A percentile compares a stretch with the other conserved stretches of the same genome.
phyloP scores from a whole-genome alignment of 1,140 invertebrate species.

The Lysiphlebus fabarum region DNA sequence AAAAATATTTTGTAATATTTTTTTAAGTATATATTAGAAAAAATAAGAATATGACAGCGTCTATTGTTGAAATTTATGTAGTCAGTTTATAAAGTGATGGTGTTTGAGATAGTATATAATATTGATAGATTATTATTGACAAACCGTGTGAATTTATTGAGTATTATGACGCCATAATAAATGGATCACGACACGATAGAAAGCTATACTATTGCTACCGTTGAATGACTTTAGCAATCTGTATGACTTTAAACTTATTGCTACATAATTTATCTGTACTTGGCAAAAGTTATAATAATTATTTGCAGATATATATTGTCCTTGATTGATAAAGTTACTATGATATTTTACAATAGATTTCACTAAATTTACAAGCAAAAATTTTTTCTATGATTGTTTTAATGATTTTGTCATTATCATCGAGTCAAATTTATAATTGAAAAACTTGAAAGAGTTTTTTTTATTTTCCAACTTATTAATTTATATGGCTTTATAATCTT shows the following conservation, averaged over 20 bases:
- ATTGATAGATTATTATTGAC: too few relatives aligned
- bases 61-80: too few relatives aligned
- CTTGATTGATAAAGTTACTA: background rate
- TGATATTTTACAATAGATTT: background rate
- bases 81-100: too few relatives aligned
- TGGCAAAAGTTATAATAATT: background rate
- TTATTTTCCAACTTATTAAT: too few relatives aligned
- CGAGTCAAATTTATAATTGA: background rate
- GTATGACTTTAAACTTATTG: background rate
- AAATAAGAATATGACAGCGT: too few relatives aligned
- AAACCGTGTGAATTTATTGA: too few relatives aligned
- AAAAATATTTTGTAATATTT: too few relatives aligned
- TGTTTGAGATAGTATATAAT: too few relatives aligned
- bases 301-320: background rate
- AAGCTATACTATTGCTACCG: constrained; percentile 24
- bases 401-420: background rate
- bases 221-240: constrained; percentile 2
- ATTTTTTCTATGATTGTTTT: too few relatives aligned
- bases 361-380: background rate
- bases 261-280: background rate
- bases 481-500: too few relatives aligned
- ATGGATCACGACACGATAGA: constrained; percentile 38
- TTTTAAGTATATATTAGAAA: too few relatives aligned
- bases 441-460: too few relatives aligned
- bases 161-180: constrained; percentile 24